Evolutionary conservation across 2,113 vertebrate species (phyloP).

Genomic region (Apeltes quadracus): DNA sequence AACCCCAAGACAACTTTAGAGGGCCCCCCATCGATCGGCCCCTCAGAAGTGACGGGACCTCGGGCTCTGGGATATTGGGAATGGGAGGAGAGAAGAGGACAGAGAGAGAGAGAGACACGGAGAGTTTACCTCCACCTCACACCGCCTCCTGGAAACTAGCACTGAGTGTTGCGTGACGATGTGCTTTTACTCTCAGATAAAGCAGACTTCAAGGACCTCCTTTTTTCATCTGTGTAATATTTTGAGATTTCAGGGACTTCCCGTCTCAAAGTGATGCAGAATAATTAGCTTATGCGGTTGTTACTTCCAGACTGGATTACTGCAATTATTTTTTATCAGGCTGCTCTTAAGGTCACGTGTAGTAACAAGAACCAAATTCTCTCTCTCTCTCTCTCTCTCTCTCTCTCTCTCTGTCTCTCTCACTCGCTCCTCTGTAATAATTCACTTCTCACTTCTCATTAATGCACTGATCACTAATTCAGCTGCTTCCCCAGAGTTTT

Average conservation of each 20-base stretch:
- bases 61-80: not conserved
- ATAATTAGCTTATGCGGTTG: too few species aligned
- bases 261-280: too few species aligned
- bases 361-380: too few species aligned
- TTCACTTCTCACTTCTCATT: too few species aligned
- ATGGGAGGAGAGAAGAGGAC: not conserved
- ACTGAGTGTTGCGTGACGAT: not conserved
- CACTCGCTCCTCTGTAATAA: too few species aligned
- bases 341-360: too few species aligned
- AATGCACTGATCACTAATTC: too few species aligned
- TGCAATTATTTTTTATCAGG: too few species aligned
- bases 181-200: not conserved
- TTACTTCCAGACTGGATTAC: too few species aligned
- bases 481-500: too few species aligned
- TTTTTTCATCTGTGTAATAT: not conserved
- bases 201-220: not conserved
- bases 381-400: too few species aligned
- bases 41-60: constrained; percentile 26
- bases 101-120: not conserved
- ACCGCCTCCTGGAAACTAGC: not conserved
- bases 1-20: constrained; percentile 35
- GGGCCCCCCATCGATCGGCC: constrained; percentile 34
- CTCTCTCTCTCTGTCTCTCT: too few species aligned
- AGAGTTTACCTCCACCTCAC: not conserved
- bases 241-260: not conserved